Conservation (phyloP, 2,888 invertebrate species). For the Orthosia incerta region DNA sequence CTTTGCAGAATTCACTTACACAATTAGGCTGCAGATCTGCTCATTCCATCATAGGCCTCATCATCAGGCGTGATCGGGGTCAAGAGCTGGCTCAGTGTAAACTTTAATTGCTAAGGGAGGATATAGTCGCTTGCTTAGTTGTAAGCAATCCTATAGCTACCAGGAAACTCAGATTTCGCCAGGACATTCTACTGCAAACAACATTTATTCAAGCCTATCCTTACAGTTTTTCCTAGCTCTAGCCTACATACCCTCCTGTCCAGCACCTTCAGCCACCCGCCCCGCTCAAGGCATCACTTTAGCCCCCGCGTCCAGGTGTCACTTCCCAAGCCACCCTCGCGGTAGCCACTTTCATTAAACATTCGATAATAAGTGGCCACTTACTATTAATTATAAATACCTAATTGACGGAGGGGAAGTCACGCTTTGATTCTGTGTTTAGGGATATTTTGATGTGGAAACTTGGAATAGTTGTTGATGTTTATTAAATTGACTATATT, state of each 20-base stretch:
- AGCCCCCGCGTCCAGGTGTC: constrained; percentile 45
- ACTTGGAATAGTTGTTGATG: constrained; percentile 5
- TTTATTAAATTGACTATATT: constrained; percentile 5
- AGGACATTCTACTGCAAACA: no score
- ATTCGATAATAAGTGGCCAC: constrained; percentile 65
- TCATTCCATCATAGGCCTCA: neutral
- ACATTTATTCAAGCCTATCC: neutral
- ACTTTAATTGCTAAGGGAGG: neutral
- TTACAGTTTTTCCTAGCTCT: neutral
- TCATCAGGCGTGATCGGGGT: neutral
- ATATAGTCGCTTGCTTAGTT: neutral
- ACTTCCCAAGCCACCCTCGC: constrained; percentile 50
- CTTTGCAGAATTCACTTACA: no score
- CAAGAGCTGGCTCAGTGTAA: neutral
- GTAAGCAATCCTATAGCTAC: neutral
- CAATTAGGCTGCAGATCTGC: no score
- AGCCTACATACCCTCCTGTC: neutral
- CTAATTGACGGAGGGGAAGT: constrained; percentile 48
- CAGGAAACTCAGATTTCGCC: neutral
- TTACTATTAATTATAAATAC: constrained; percentile 61
- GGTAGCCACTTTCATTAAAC: constrained; percentile 50
- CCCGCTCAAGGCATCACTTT: constrained; percentile 38
- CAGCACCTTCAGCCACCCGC: constrained; percentile 20
- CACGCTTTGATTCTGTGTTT: constrained; percentile 61
- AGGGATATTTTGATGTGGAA: constrained; percentile 49